Conservation (phyloP, 2,797 vertebrate genomes). For the Apodemus agrarius region DNA sequence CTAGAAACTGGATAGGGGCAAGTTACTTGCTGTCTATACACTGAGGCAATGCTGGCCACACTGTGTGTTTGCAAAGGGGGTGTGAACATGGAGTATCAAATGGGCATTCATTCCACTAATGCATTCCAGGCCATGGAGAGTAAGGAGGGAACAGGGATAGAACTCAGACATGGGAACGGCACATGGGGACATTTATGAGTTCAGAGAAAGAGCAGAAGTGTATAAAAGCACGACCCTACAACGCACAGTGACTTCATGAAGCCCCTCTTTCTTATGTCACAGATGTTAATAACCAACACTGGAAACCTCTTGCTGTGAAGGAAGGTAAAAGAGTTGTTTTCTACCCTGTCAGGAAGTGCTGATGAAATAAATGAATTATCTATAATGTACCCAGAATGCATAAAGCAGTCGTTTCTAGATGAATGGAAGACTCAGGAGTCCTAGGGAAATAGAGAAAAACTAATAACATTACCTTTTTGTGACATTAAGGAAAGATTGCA, state of each 20-base stretch:
- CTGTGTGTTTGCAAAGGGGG: no score
- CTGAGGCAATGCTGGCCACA: neutral
- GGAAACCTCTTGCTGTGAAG: neutral
- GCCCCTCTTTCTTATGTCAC: neutral
- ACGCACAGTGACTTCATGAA: neutral
- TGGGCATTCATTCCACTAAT: neutral
- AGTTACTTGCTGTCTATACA: neutral
- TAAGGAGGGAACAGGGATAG: neutral
- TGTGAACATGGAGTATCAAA: neutral
- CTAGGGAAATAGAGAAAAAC: neutral
- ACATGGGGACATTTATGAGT: neutral
- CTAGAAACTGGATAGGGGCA: neutral
- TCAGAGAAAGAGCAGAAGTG: neutral
- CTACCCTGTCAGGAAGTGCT: neutral
- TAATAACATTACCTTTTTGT: neutral
- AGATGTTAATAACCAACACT: neutral
- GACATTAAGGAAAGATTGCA: neutral
- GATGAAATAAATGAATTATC: neutral
- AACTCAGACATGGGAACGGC: neutral
- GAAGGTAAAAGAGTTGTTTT: neutral
- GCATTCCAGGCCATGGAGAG: neutral
- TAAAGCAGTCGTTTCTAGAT: neutral
- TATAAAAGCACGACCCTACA: neutral
- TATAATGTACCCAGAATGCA: neutral
- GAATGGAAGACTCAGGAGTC: neutral